A percentile compares a stretch with the other conserved stretches of the same genome.
Conservation (phyloP, 2,113 vertebrate species). For the Craseonycteris thonglongyai region DNA sequence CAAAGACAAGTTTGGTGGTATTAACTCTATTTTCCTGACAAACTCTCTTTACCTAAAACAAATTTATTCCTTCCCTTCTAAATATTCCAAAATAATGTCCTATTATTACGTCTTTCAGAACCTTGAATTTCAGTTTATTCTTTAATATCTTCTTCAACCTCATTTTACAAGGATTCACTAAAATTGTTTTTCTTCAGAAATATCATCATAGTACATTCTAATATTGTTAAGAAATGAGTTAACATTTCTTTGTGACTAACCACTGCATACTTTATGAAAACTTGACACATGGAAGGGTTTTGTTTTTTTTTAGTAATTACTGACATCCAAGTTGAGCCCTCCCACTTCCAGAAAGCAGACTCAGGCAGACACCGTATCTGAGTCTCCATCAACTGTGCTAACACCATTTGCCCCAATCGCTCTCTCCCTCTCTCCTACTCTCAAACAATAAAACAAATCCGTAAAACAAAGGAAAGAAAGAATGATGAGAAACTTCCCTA, state of each 20-base stretch:
- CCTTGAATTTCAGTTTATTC: neutral
- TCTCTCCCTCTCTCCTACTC: no score
- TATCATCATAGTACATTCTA: slow-evolving; percentile 15
- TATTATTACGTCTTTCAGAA: neutral
- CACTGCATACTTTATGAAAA: neutral
- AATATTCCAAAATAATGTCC: neutral
- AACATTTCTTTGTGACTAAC: neutral
- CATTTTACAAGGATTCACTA: neutral
- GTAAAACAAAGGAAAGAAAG: no score
- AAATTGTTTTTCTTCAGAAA: slow-evolving; percentile 11
- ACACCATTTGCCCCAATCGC: no score
- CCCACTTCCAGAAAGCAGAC: no score
- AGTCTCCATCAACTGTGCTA: no score
- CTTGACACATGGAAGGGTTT: neutral
- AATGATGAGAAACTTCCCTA: no score
- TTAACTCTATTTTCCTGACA: neutral
- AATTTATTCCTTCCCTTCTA: slow-evolving; percentile 15
- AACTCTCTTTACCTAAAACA: neutral
- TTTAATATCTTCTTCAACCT: slow-evolving; percentile 6
- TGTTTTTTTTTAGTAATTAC: neutral
- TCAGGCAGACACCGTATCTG: no score
- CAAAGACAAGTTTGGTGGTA: neutral
- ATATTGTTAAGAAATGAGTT: neutral
- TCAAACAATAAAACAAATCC: no score
- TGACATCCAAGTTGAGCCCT: neutral